phyloP scores from a whole-genome alignment of 2,888 invertebrate species.

The Plebejus melissa region DNA sequence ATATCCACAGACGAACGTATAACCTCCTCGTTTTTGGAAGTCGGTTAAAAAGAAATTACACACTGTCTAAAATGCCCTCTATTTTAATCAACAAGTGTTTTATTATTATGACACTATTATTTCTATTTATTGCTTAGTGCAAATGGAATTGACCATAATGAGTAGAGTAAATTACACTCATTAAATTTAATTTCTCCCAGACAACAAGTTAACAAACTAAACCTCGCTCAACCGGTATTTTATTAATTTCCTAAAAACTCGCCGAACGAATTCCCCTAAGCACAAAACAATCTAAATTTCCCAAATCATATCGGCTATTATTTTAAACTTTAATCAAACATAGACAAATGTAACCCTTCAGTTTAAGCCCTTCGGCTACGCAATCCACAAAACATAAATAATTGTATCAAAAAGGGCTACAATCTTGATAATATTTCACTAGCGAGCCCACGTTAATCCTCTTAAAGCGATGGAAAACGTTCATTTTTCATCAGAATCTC shows the following conservation, averaged over 20 bases:
- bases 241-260: neutral
- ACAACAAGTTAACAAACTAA: neutral
- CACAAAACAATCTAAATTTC: slow-evolving; percentile 15
- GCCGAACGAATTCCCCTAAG: neutral
- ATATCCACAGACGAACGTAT: too few relatives aligned
- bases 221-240: neutral
- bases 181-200: neutral
- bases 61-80: too few relatives aligned
- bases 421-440: slow-evolving; percentile 29
- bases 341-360: neutral
- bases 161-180: neutral
- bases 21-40: too few relatives aligned
- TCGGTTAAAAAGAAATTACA: too few relatives aligned
- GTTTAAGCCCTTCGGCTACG: neutral
- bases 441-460: slow-evolving; percentile 35
- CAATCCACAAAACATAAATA: slow-evolving; percentile 27
- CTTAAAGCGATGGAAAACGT: slow-evolving; percentile 39
- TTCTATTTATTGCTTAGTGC: too few relatives aligned
- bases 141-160: neutral
- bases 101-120: too few relatives aligned
- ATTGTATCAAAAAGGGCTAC: slow-evolving; percentile 27
- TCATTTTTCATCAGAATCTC: slow-evolving; percentile 35
- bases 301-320: slow-evolving; percentile 11
- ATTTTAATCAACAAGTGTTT: too few relatives aligned
- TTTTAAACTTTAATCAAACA: slow-evolving; percentile 15